Evolutionary conservation across 2,888 invertebrate genomes (phyloP), one percentile per base, ranked within the genome.

Genomic region (Spisula solida): DNA sequence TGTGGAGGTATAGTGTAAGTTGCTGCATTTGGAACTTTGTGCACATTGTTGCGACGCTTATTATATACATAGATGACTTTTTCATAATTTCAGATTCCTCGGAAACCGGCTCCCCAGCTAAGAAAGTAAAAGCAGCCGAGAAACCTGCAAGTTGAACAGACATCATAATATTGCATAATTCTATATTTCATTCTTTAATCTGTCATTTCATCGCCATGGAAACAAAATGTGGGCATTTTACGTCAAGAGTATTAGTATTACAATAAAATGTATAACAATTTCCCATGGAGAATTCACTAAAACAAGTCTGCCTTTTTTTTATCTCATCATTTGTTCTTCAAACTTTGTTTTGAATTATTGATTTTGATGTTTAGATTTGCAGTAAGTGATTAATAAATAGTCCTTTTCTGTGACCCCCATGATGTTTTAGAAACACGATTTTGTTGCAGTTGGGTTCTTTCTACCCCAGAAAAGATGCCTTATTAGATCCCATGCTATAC

Each of bases 21-120:
- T 51, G 6, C 51, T 51, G 51, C 18, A 16, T 20, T 6, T 5
- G n/a, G 5, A 31, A 75, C 14, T n/a, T 6, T 34, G 75, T 75
- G 34, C 18, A 31, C 75, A 34, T 12, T 75, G 31, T 18, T 75
- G 16, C 2, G 18, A 31, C 31, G 18, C 18, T 41, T 41, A 41
- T 41, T 41, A 41, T 8, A 41, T 41, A 75, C n/a, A 25, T 78
- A 31, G 31, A 31, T 31, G 29, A 16, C 14, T 18, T n/a, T 29
- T 85, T 41, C 60, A 41, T 82, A 16, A 14, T 90, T 90, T 34
- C 88, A 90, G 90, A 88, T 78, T 90, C 90, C 1, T 84, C 86
- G 14, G 90, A 90, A 31, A 88, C 86, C 29, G 82, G 81, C 47
- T 89, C 91, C n/a, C 91, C 91, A 41, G 82, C 86, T 0, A 91